phyloP scores from a whole-genome alignment of 2,113 vertebrate species.

The Rhynchomys soricoides region DNA sequence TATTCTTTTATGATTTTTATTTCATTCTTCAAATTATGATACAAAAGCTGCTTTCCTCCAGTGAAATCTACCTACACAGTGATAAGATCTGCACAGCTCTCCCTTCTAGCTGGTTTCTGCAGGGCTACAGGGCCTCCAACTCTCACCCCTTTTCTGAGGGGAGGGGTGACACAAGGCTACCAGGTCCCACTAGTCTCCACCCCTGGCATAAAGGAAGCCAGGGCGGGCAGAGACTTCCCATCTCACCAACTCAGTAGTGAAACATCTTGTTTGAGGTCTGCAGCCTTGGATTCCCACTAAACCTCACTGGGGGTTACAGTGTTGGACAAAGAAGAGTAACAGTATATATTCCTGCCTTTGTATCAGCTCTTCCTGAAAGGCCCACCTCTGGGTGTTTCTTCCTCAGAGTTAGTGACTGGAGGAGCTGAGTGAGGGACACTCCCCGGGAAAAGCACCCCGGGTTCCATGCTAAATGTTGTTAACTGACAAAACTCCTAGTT shows the following conservation, averaged over 20 bases:
- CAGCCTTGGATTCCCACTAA: not conserved
- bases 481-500: not conserved
- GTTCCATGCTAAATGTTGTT: not conserved
- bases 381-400: not conserved
- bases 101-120: not conserved
- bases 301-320: not conserved
- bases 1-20: conserved; percentile 51
- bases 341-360: not conserved
- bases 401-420: not conserved
- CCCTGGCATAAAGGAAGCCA: not conserved
- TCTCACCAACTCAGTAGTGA: not conserved
- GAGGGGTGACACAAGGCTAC: not conserved
- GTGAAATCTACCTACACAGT: not conserved
- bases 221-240: not conserved
- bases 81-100: not conserved
- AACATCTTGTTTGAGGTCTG: conserved; percentile 22
- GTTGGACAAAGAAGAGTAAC: not conserved
- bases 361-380: not conserved
- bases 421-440: not conserved
- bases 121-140: not conserved
- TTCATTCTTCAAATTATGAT: conserved; percentile 29
- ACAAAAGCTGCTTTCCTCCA: not conserved
- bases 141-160: not conserved
- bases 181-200: not conserved
- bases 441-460: not conserved